Conservation (phyloP, 2,113 vertebrate genomes). For the Peromyscus leucopus region DNA sequence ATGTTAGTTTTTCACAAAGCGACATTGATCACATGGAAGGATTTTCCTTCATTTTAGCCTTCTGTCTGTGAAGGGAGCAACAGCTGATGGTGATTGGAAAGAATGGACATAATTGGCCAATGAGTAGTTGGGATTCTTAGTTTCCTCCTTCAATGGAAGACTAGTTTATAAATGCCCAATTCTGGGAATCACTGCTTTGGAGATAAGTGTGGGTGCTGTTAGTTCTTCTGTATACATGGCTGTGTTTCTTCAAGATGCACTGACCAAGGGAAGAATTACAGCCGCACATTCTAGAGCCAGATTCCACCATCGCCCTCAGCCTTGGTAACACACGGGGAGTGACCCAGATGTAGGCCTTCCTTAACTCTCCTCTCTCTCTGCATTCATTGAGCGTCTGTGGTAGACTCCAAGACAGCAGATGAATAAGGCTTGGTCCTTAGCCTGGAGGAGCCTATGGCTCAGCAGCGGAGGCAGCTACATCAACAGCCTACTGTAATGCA, state of each 20-base stretch:
- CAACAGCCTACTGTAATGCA: conserved; percentile 42
- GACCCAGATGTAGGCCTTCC: conserved; percentile 61
- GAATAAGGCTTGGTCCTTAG: conserved; percentile 61
- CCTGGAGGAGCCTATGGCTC: conserved; percentile 17
- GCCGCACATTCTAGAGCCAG: conserved; percentile 58
- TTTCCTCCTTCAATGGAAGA: background rate
- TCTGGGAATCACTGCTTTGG: conserved; percentile 59
- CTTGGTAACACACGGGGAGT: conserved; percentile 70
- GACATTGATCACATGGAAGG: background rate
- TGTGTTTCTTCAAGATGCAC: conserved; percentile 63
- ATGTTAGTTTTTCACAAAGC: background rate
- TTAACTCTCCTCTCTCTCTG: conserved; percentile 48
- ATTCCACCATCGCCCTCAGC: conserved; percentile 73
- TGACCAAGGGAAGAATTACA: conserved; percentile 73
- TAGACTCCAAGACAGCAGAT: conserved; percentile 60
- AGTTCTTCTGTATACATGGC: conserved; percentile 66
- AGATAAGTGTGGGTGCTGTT: conserved; percentile 67
- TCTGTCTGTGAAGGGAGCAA: background rate
- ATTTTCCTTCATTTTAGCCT: conserved; percentile 17
- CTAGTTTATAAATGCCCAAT: conserved; percentile 9
- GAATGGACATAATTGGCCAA: background rate
- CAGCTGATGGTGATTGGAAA: background rate
- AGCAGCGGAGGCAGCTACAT: conserved; percentile 54
- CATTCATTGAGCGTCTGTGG: conserved; percentile 70
- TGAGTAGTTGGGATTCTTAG: background rate